Base-by-base conservation (phyloP, 2,113 vertebrate genomes). In the Desmodus rotundus region DNA sequence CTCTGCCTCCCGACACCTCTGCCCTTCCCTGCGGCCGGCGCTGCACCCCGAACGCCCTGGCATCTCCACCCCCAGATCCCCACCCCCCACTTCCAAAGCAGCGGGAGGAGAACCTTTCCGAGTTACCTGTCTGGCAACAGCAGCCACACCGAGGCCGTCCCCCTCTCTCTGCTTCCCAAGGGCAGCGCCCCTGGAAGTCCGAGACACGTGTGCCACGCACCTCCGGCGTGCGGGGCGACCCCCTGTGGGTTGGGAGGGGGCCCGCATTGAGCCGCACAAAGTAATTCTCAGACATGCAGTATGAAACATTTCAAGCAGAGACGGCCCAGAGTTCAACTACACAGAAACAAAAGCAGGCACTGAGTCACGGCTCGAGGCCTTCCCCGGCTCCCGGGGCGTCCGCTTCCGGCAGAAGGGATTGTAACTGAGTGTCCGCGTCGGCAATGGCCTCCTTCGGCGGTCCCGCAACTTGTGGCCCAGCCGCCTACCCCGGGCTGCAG, bases 321-420 rank as follows among this genome's bases (percentile, higher is more conserved):
- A 78, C 24, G 56, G 16, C 43, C 15, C 56, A 36, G 61, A 73
- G 82, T 95, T 96, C 80, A 31, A 87, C 58, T 80, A 0, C 52
- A 36, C n/a, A 43, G 36, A 22, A 36, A 85, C 33, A 61, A 1
- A 4, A 28, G 1, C 52, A 2, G 98, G 98, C 98, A 97, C 97
- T 17, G 94, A 97, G 97, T 97, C 96, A 98, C 98, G 98, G 98
- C 98, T 97, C 97, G 98, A 97, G 97, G 70, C 81, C 50, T 17
- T 58, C 52, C 85, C 58, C 15, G 15, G 74, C 74, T 92, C 52
- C 89, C 11, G 56, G 43, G 74, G 96, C 88, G 78, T 68, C 87
- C 19, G 45, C 58, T 16, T 87, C 70, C 72, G 12, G 20, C 36
- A 81, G 41, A 87, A 91, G 54, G 50, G 89, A 43, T 87, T 78